Base-by-base conservation (phyloP, 2,113 vertebrate genomes). In the Hemiprocne comata region DNA sequence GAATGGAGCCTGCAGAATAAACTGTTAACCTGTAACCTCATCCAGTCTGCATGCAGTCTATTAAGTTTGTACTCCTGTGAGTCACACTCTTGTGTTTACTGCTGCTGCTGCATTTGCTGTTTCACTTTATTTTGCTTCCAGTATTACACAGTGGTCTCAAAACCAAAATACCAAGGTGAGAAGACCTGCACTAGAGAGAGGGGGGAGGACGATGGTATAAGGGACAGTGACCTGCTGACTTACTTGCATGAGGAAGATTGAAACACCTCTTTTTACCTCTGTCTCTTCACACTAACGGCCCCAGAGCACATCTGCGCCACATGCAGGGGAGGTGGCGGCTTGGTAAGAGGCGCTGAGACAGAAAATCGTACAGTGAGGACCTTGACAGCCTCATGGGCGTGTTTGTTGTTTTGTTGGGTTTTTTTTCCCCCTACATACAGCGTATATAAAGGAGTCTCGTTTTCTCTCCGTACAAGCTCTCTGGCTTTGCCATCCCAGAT, bases 231-330 rank as follows among this genome's bases (percentile, higher is more conserved):
- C 86, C 96, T 82, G 85, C 48, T 46, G 79, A 95, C 85, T 97
- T 97, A 97, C 96, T 97, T 95, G 95, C 79, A 85, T 29, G 64
- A 91, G 65, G 90, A 93, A 93, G 93, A 90, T 48, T 67, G 95
- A 95, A 97, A 86, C 93, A 89, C 89, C 70, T 67, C 20, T 66
- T 75, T 44, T 62, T 4, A 18, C 29, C 88, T 85, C 89, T 51
- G 82, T 81, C 60, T 94, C 81, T 50, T 85, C 91, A 75, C 88
- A 80, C 53, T 12, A 96, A 36, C 62, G 90, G 97, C 94, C 97
- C 93, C 96, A 89, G 89, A 61, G 96, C 95, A 97, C 97, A 97
- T 96, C 95, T 98, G 97, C 97, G 97, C 98, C 98, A 98, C 97
- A 94, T 55, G 94, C 34, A 57, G 66, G 77, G 94, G 87, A 95